These are phyloP conservation scores for Drosophila cardini DNA, from an alignment of 1,140 invertebrate genomes.

Conservation along the genomic window DNA sequence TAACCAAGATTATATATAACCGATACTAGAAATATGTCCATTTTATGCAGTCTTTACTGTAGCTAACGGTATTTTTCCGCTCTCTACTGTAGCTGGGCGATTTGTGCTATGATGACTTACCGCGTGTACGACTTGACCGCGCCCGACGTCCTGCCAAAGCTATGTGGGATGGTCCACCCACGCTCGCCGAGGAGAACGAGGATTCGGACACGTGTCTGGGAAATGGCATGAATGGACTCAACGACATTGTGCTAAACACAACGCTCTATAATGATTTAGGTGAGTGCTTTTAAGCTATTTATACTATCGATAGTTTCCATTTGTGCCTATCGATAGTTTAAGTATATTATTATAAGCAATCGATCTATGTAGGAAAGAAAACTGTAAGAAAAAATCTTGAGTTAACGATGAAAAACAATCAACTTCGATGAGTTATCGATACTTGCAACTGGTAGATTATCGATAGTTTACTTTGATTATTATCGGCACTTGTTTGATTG, in stretches of 20 bases:
- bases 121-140: slow-evolving; percentile 81
- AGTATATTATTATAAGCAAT: too few relatives aligned
- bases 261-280: slow-evolving; percentile 83
- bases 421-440: too few relatives aligned
- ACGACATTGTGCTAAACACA: slow-evolving; percentile 78
- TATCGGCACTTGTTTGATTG: too few relatives aligned
- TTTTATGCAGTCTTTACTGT: neutral
- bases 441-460: too few relatives aligned
- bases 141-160: slow-evolving; percentile 75
- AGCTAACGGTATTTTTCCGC: too few relatives aligned
- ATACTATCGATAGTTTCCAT: too few relatives aligned
- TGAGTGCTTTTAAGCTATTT: slow-evolving; percentile 48
- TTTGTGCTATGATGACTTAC: slow-evolving; percentile 81
- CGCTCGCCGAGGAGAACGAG: slow-evolving; percentile 82
- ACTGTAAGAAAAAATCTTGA: too few relatives aligned
- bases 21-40: neutral
- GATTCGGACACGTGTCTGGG: slow-evolving; percentile 73
- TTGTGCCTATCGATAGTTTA: too few relatives aligned
- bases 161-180: slow-evolving; percentile 82
- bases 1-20: neutral
- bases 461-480: too few relatives aligned
- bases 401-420: too few relatives aligned
- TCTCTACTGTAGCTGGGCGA: slow-evolving; percentile 68
- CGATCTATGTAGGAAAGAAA: too few relatives aligned
- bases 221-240: slow-evolving; percentile 66